Conservation (phyloP, 1,140 invertebrate genomes). For the Caerostris extrusa region DNA sequence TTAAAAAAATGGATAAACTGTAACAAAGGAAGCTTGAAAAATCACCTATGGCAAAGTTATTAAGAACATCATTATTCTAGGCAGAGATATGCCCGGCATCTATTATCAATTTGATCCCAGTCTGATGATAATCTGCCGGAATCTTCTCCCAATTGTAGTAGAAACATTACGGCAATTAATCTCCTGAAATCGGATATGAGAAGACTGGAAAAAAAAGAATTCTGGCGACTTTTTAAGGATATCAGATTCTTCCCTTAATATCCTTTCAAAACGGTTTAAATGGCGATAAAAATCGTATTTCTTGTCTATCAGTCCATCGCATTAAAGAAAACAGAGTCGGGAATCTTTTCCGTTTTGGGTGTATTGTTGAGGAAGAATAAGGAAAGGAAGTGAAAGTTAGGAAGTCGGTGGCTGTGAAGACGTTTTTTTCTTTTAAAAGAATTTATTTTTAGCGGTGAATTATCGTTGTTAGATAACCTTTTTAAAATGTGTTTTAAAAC, state of each 20-base stretch:
- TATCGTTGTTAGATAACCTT: not conserved
- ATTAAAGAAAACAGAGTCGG: not conserved
- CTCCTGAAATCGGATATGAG: conserved; percentile 40
- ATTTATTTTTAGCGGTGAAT: not conserved
- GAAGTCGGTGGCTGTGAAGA: not conserved
- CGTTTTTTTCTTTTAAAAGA: not conserved
- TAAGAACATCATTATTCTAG: not conserved
- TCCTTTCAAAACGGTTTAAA: not conserved
- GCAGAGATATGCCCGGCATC: not conserved
- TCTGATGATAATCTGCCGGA: not conserved
- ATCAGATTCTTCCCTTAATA: not conserved
- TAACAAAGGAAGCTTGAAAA: not conserved
- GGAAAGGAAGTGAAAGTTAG: not conserved
- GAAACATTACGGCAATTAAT: conserved; percentile 56
- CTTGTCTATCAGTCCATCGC: conserved; percentile 5
- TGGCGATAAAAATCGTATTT: conserved; percentile 49
- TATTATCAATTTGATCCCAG: conserved; percentile 39
- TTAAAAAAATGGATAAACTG: not conserved
- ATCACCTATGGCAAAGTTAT: not conserved
- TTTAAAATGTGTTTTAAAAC: not conserved
- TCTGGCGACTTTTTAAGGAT: conserved; percentile 24
- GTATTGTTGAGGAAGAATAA: not conserved
- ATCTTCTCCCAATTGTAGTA: conserved; percentile 5
- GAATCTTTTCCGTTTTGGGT: not conserved
- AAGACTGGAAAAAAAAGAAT: not conserved